Conservation (phyloP, 1,140 invertebrate genomes). For the Bathynomus jamesi region DNA sequence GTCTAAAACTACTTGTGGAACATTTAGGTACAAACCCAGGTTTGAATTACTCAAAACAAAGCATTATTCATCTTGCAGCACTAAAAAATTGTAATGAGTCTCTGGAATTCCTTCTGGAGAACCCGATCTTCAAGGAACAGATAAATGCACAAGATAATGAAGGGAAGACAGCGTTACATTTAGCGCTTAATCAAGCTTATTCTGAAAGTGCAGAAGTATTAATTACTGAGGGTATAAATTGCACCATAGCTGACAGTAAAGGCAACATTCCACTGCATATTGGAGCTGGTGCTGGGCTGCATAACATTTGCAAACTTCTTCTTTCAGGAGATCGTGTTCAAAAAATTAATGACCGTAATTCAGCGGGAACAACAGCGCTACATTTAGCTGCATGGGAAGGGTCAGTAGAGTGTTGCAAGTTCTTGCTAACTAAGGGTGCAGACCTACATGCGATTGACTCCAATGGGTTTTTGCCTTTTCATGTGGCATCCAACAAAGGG, state of each 20-base stretch:
- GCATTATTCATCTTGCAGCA: neutral
- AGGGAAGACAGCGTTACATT: neutral
- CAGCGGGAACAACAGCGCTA: neutral
- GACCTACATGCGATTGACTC: neutral
- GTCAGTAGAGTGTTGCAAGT: neutral
- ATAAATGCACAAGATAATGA: neutral
- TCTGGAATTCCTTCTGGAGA: neutral
- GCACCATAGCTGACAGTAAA: neutral
- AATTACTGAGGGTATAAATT: neutral
- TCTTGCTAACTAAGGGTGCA: neutral
- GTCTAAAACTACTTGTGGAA: neutral
- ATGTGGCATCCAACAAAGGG: neutral
- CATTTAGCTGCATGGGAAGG: neutral
- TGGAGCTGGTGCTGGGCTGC: neutral
- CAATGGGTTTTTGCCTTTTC: neutral
- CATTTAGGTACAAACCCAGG: neutral
- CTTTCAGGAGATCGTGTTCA: neutral
- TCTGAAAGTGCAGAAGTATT: neutral
- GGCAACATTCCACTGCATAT: neutral
- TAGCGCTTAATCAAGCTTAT: neutral
- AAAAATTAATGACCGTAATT: neutral
- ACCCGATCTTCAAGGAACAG: neutral
- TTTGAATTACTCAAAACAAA: neutral
- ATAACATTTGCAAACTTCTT: neutral
- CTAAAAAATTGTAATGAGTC: neutral